Percentiles rank a stretch among this genome's conserved stretches.
Conservation (phyloP, 2,888 invertebrate genomes). For the Cosmia trapezina region DNA sequence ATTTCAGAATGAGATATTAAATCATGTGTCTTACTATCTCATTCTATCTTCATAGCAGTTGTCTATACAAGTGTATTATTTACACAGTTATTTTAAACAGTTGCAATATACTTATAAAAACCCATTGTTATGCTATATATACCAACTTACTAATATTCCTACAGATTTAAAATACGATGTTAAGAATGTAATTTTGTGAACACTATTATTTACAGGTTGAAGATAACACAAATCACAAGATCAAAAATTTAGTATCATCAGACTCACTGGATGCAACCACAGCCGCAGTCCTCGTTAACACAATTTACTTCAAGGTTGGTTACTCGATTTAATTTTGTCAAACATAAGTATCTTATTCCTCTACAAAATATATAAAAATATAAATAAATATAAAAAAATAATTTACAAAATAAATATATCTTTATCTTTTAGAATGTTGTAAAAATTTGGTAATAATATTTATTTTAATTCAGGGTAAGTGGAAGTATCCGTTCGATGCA, state of each 20-base stretch:
- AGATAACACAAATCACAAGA: slow-evolving; percentile 82
- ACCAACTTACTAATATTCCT: too few species aligned
- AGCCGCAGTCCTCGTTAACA: slow-evolving; percentile 94
- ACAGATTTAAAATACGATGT: too few species aligned
- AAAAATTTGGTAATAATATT: not conserved
- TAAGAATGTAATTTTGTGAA: not conserved
- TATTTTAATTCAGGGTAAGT: slow-evolving; percentile 87
- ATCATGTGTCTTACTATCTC: not conserved
- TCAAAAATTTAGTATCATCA: slow-evolving; percentile 90
- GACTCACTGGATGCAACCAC: slow-evolving; percentile 88
- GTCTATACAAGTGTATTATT: not conserved
- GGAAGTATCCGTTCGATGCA: slow-evolving; percentile 92
- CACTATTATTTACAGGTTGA: slow-evolving; percentile 77
- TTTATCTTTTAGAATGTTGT: too few species aligned
- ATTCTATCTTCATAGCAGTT: not conserved
- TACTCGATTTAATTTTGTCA: not conserved
- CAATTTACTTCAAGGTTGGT: slow-evolving; percentile 95
- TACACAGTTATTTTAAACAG: not conserved
- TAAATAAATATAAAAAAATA: too few species aligned
- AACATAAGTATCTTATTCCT: not conserved
- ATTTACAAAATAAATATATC: too few species aligned
- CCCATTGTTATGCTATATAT: too few species aligned
- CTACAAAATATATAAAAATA: too few species aligned
- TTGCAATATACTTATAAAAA: too few species aligned
- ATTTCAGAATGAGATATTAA: too few species aligned